These are phyloP conservation scores for Archips xylosteana DNA, from an alignment of 2,888 invertebrate species.

Conservation along the genomic window DNA sequence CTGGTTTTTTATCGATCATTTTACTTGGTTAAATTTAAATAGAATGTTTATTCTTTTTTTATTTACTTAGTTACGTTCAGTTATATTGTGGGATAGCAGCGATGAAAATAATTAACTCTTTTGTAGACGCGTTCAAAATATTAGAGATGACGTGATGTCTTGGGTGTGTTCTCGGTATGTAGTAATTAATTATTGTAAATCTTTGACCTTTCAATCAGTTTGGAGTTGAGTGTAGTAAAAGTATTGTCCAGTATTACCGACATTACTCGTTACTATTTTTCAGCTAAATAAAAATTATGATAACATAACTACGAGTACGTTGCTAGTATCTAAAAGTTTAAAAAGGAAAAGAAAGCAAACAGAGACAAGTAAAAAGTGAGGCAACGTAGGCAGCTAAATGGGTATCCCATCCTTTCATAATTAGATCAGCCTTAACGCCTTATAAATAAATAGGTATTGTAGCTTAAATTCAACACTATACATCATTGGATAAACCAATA, in stretches of 20 bases:
- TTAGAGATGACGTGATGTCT: neutral
- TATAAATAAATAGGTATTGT: too few relatives aligned
- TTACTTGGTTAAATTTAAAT: conserved; percentile 36
- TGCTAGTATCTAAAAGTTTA: too few relatives aligned
- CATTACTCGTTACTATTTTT: too few relatives aligned
- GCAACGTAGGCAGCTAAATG: neutral
- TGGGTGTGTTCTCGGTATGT: neutral
- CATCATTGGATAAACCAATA: too few relatives aligned
- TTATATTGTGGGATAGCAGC: neutral
- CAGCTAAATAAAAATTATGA: too few relatives aligned
- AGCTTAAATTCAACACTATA: too few relatives aligned
- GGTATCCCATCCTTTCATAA: neutral
- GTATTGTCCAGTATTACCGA: too few relatives aligned
- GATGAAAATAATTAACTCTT: neutral
- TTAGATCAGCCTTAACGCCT: neutral
- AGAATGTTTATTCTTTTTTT: conserved; percentile 25
- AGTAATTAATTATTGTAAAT: neutral
- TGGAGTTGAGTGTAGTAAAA: too few relatives aligned
- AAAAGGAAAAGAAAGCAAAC: too few relatives aligned
- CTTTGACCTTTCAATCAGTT: too few relatives aligned
- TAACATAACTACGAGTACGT: too few relatives aligned
- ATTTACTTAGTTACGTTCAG: neutral
- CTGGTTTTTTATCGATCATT: conserved; percentile 37
- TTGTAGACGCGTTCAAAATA: neutral
- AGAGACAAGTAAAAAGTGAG: too few relatives aligned